Base-by-base conservation (phyloP, 2,797 vertebrate species). In the Ibycter americanus region DNA sequence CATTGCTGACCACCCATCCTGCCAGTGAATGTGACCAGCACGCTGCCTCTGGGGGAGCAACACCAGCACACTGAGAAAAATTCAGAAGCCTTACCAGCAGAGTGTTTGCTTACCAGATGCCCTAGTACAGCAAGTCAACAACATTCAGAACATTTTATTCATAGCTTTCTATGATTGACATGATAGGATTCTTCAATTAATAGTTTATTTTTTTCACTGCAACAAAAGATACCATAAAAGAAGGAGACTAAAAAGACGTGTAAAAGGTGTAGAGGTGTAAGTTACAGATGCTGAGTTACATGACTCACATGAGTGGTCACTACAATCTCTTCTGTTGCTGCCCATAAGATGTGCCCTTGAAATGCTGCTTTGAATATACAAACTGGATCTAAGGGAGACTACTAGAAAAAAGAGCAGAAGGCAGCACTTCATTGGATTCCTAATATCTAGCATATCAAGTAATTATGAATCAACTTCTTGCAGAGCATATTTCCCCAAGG, bases 21-120 rank as follows among this genome's bases (percentile, higher is more conserved):
- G n/a, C n/a, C 54, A 74, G 38, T 8, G 4, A 59, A 44, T 4
- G 3, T 0, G 2, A 21, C 12, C 63, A 51, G n/a, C 2, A 4
- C 4, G 2, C 36, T 65, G 55, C 20, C 36, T 32, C 58, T 15
- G 11, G 4, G 31, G 32, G 2, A 84, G 49, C 44, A 83, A 32
- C 36, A 36, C 19, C 38, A 70, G 38, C 5, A 68, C 11, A 21
- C 7, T 0, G 6, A 87, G 21, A 29, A 74, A 83, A 90, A 78
- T 25, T 40, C 61, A 42, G 71, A 59, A 80, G 19, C 27, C 40
- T 36, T 31, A 44, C 8, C 10, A 56, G 63, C 0, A 0, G 68
- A 73, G 20, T 13, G 27, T 61, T 76, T 61, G 25, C 63, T 68
- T 36, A 56, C 15, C 67, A 85, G 36, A 68, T 26, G 26, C 9